These are phyloP conservation scores for Ameiurus melas DNA, from an alignment of 2,113 vertebrate genomes.

Conservation along the genomic window DNA sequence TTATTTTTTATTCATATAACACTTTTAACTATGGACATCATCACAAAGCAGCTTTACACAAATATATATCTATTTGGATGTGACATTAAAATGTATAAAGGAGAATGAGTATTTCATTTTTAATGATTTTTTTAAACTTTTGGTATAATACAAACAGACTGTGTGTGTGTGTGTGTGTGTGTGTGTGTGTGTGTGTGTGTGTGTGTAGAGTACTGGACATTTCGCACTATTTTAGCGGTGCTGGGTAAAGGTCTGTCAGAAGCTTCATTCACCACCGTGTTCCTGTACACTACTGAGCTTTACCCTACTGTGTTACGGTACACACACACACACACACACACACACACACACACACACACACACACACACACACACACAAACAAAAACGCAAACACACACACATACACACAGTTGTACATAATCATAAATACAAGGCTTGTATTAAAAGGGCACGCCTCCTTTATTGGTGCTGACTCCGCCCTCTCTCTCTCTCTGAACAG, in stretches of 20 bases:
- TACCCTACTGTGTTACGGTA: slow-evolving; percentile 87
- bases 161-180: slow-evolving; percentile 14
- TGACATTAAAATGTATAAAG: not conserved
- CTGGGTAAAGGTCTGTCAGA: slow-evolving; percentile 83
- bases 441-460: not conserved
- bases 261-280: slow-evolving; percentile 80
- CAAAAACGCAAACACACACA: not conserved
- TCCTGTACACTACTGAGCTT: slow-evolving; percentile 83
- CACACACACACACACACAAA: not conserved
- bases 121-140: too few species aligned
- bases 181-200: slow-evolving; percentile 43
- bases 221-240: slow-evolving; percentile 72
- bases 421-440: not conserved
- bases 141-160: not conserved
- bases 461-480: not conserved
- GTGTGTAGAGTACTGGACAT: slow-evolving; percentile 65
- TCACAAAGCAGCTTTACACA: not conserved
- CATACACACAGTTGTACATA: not conserved
- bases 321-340: not conserved
- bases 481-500: slow-evolving; percentile 59
- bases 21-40: too few species aligned
- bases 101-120: not conserved
- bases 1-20: too few species aligned
- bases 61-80: too few species aligned
- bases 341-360: not conserved